These are phyloP conservation scores for Sebastes elongatus DNA, from an alignment of 2,797 vertebrate species.

Conservation along the genomic window DNA sequence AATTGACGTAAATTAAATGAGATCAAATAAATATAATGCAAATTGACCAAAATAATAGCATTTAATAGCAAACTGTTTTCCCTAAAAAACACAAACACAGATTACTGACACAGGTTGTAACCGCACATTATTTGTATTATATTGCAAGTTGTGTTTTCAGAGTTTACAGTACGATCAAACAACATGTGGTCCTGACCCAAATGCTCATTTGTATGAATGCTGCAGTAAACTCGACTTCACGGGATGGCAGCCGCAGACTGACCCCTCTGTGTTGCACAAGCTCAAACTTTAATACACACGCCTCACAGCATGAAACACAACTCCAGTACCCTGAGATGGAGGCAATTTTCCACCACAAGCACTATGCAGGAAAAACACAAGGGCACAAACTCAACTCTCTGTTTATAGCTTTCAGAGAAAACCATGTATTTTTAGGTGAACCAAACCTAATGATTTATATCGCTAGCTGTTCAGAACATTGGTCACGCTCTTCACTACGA, in stretches of 20 bases:
- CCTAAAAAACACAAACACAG: background rate
- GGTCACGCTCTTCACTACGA: background rate
- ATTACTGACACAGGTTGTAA: background rate
- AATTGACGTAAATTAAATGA: background rate
- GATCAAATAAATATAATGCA: background rate
- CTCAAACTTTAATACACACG: background rate
- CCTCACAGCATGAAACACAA: constrained; percentile 14
- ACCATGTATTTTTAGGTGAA: background rate
- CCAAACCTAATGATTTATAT: background rate
- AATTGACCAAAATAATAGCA: background rate
- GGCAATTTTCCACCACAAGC: constrained; percentile 4
- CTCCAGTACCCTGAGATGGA: background rate
- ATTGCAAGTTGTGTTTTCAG: background rate
- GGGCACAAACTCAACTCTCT: background rate
- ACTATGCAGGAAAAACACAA: constrained; percentile 1
- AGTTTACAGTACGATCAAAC: constrained; percentile 1
- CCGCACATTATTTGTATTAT: background rate
- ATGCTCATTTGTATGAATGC: constrained; percentile 27
- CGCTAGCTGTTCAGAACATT: background rate
- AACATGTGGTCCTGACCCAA: constrained; percentile 2
- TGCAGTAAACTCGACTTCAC: constrained; percentile 14
- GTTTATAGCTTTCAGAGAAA: background rate
- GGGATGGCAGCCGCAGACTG: constrained; percentile 1
- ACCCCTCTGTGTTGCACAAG: background rate
- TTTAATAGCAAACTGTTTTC: background rate